A percentile compares a stretch with the other conserved stretches of the same genome.
These are phyloP conservation scores for Crax fasciolata DNA, from an alignment of 2,797 vertebrate species.

Conservation along the genomic window DNA sequence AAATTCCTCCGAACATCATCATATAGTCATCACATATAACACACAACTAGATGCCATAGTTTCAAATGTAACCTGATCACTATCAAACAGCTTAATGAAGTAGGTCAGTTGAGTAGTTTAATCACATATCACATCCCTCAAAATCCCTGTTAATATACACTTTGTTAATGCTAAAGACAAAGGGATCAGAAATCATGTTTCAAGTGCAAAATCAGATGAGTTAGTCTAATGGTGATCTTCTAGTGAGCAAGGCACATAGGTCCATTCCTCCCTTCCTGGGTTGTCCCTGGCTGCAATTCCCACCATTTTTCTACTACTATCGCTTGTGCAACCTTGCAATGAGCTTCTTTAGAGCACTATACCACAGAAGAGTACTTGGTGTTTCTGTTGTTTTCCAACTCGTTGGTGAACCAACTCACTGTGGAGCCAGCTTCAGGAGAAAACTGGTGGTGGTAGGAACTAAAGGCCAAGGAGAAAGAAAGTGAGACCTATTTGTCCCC, in stretches of 20 bases:
- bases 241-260: neutral
- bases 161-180: neutral
- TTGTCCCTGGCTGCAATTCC: neutral
- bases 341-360: neutral
- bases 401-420: neutral
- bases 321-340: neutral
- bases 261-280: neutral
- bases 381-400: neutral
- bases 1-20: neutral
- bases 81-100: neutral
- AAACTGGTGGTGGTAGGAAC: neutral
- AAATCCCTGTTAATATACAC: neutral
- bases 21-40: neutral
- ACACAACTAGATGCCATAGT: neutral
- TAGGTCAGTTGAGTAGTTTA: neutral
- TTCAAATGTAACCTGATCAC: neutral
- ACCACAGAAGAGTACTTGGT: neutral
- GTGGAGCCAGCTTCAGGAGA: neutral
- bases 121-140: neutral
- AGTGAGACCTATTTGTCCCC: neutral
- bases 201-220: neutral
- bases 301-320: neutral
- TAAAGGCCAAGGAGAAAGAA: neutral
- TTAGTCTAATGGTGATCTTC: rapidly evolving
- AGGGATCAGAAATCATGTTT: rapidly evolving